phyloP scores from a whole-genome alignment of 2,113 vertebrate genomes.

The Porphyrio hochstetteri region DNA sequence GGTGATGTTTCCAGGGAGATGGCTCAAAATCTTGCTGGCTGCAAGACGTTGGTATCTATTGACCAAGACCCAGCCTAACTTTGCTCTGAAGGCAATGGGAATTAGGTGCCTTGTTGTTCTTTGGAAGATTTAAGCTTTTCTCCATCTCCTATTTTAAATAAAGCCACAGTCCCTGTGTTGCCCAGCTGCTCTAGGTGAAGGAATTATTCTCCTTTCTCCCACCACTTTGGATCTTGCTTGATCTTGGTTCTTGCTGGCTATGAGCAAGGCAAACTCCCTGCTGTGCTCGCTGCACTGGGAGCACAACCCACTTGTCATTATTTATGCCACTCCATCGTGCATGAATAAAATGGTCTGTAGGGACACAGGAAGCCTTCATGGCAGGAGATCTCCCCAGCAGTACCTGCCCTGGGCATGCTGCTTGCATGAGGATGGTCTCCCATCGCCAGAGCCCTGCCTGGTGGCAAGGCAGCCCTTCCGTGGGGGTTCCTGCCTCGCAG shows the following conservation, averaged over 20 bases:
- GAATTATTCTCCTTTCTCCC: background rate
- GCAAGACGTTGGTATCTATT: background rate
- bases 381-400: background rate
- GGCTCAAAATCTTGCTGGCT: background rate
- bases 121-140: background rate
- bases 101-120: background rate
- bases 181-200: accelerated
- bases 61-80: background rate
- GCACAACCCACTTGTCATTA: background rate
- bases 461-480: background rate
- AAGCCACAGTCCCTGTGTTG: background rate
- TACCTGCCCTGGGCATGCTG: accelerated
- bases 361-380: background rate
- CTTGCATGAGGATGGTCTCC: accelerated
- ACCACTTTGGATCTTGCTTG: background rate
- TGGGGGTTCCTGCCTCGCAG: background rate
- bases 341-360: background rate
- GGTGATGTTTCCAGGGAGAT: background rate
- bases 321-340: background rate
- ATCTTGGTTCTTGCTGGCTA: background rate
- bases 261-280: background rate
- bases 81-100: background rate
- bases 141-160: background rate
- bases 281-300: accelerated
- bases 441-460: accelerated